Percentiles rank a stretch among this genome's conserved stretches.
phyloP scores from a whole-genome alignment of 1,140 invertebrate genomes.

The Drosophila tani region DNA sequence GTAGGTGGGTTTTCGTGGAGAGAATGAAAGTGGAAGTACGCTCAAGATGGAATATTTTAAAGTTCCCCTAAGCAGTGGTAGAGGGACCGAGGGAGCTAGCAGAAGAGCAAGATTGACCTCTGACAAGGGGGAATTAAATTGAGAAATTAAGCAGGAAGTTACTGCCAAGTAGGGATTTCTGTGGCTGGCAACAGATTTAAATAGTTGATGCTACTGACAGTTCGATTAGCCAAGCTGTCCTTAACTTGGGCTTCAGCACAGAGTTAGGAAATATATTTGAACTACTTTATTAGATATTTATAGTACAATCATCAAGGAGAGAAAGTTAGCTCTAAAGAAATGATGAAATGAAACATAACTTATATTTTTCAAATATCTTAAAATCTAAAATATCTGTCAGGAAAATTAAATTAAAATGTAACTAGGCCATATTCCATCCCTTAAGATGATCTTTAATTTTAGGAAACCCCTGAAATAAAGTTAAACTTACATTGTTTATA shows the following conservation, averaged over 20 bases:
- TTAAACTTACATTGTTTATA: background rate
- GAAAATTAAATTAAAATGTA: background rate
- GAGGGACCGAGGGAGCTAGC: background rate
- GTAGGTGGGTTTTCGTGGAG: background rate
- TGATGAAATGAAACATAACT: background rate
- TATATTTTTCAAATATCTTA: background rate
- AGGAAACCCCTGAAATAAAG: background rate
- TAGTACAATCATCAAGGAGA: background rate
- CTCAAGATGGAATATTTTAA: slow-evolving; percentile 52
- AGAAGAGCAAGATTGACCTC: slow-evolving; percentile 26
- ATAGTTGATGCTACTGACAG: slow-evolving; percentile 38
- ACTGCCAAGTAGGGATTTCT: slow-evolving; percentile 7
- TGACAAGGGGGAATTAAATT: slow-evolving; percentile 46
- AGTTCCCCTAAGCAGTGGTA: background rate
- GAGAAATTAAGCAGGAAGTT: slow-evolving; percentile 36
- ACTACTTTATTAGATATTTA: slow-evolving; percentile 2
- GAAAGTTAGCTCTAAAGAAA: too few relatives aligned
- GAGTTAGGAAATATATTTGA: background rate
- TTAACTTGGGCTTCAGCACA: background rate
- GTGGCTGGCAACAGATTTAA: slow-evolving; percentile 19
- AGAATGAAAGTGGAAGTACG: slow-evolving; percentile 17
- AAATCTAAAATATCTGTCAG: background rate
- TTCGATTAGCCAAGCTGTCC: slow-evolving; percentile 13
- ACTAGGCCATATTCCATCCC: too few relatives aligned
- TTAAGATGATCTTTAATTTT: background rate